Evolutionary conservation across 2,113 vertebrate species (phyloP).

Genomic region (Archocentrus centrarchus): DNA sequence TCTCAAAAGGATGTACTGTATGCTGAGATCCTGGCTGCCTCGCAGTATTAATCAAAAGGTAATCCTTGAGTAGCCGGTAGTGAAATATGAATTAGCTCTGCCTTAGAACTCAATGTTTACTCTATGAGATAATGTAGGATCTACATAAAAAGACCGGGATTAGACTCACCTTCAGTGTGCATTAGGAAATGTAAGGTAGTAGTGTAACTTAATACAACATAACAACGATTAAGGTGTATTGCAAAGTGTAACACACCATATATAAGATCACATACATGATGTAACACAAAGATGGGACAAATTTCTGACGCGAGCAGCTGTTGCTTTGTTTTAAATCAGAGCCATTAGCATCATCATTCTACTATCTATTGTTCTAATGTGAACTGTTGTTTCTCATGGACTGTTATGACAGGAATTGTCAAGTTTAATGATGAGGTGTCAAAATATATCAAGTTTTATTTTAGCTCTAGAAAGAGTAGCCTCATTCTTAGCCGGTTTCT

Average conservation of each 20-base stretch:
- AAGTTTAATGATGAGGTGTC: conserved; percentile 32
- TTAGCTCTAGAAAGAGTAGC: conserved; percentile 46
- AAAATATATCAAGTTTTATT: conserved; percentile 26
- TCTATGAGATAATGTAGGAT: conserved; percentile 32
- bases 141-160: conserved; percentile 26
- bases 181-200: conserved; percentile 5
- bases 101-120: conserved; percentile 28
- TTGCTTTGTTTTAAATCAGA: conserved; percentile 24
- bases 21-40: not conserved
- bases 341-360: conserved; percentile 16
- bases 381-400: conserved; percentile 28
- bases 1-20: conserved; percentile 15
- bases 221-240: not conserved
- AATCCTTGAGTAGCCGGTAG: conserved; percentile 21
- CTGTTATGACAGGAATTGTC: conserved; percentile 53
- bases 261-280: not conserved
- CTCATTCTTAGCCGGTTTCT: conserved; percentile 48
- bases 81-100: conserved; percentile 20
- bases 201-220: not conserved
- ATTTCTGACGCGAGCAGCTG: conserved; percentile 13
- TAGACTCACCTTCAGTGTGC: conserved; percentile 7
- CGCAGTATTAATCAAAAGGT: conserved; percentile 21
- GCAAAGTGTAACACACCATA: not conserved
- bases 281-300: not conserved
- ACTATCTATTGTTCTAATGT: conserved; percentile 22